These are phyloP conservation scores for Cygnus olor DNA, from an alignment of 2,797 vertebrate species.

Conservation along the genomic window DNA sequence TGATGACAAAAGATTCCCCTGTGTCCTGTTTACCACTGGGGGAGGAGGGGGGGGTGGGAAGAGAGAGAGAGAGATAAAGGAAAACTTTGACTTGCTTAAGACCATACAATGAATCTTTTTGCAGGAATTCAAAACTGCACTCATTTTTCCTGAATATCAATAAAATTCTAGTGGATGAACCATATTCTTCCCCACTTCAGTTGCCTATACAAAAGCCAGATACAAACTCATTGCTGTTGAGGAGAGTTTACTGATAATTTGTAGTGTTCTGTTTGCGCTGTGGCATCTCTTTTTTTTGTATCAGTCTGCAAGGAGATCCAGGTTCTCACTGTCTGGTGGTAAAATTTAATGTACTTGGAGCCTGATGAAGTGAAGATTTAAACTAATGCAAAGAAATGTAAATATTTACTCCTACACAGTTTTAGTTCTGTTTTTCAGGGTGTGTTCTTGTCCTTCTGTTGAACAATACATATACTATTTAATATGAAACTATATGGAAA, in stretches of 20 bases:
- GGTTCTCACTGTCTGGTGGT: not conserved
- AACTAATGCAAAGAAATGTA: not conserved
- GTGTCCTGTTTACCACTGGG: not conserved
- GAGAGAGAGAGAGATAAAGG: not conserved
- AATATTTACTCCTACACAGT: not conserved
- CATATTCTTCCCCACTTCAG: not conserved
- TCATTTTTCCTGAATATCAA: not conserved
- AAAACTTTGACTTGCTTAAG: not conserved
- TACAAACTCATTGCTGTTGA: not conserved
- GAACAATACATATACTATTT: not conserved
- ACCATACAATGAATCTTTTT: not conserved
- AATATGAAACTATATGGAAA: not conserved
- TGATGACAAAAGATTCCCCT: not conserved
- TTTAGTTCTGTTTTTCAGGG: constrained; percentile 6
- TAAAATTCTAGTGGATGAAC: not conserved
- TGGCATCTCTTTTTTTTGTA: not conserved
- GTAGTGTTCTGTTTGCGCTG: not conserved
- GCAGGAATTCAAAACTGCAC: not conserved
- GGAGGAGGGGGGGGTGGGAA: too few relatives aligned
- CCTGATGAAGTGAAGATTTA: not conserved
- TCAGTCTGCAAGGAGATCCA: not conserved
- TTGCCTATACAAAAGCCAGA: not conserved
- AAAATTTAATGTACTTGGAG: not conserved
- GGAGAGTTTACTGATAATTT: not conserved
- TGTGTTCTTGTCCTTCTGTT: not conserved